Percentiles rank a stretch among this genome's conserved stretches.
phyloP scores from a whole-genome alignment of 2,113 vertebrate genomes.

The Scytalopus superciliaris region DNA sequence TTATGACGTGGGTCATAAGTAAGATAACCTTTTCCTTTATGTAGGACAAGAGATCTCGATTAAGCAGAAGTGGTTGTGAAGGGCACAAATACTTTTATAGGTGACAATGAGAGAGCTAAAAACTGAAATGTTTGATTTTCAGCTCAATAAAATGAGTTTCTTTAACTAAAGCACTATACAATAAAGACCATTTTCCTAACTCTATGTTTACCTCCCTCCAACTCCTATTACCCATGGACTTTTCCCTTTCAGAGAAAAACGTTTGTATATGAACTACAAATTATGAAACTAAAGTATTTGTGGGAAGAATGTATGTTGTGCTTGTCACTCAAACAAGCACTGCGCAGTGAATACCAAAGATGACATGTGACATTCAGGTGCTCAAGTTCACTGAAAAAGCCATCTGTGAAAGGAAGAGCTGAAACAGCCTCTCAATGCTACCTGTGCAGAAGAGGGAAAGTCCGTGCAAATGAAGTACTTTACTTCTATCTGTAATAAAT shows the following conservation, averaged over 20 bases:
- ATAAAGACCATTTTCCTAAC: background rate
- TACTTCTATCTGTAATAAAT: background rate
- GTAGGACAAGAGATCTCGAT: background rate
- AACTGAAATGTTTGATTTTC: background rate
- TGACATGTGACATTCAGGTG: background rate
- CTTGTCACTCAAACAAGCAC: background rate
- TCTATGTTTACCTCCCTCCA: background rate
- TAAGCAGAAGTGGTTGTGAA: background rate
- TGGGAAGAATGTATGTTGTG: background rate
- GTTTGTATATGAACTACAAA: background rate
- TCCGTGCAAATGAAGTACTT: background rate
- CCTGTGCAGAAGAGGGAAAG: background rate
- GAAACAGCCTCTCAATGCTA: background rate
- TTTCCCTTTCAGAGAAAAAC: background rate
- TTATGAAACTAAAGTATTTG: background rate
- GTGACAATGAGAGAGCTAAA: background rate
- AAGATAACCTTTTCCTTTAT: background rate
- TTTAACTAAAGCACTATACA: background rate
- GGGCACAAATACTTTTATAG: background rate
- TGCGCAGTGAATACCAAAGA: background rate
- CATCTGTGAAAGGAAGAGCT: background rate
- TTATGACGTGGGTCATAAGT: background rate
- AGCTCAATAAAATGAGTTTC: background rate
- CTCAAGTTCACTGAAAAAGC: background rate
- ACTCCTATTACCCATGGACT: background rate